These are phyloP conservation scores for Poecilobothrus nobilitatus DNA, from an alignment of 2,888 invertebrate species.

Conservation along the genomic window DNA sequence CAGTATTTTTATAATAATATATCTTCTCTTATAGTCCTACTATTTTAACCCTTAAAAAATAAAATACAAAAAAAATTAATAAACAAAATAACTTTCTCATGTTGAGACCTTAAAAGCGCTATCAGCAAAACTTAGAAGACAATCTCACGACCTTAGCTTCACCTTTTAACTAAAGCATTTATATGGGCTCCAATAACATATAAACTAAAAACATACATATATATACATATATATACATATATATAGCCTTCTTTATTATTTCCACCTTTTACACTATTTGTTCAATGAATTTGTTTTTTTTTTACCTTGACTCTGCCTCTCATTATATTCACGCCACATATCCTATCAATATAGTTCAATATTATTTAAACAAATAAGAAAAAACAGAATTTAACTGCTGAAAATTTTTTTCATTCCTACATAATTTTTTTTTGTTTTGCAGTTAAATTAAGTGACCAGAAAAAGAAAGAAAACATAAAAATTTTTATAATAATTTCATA, in stretches of 20 bases:
- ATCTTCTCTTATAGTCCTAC: no score
- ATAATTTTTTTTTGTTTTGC: not conserved
- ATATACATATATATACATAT: no score
- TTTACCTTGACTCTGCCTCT: not conserved
- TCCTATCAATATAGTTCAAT: not conserved
- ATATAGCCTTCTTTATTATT: not conserved
- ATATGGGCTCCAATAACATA: not conserved
- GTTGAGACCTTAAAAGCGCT: not conserved
- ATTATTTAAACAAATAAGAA: not conserved
- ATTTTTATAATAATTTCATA: not conserved
- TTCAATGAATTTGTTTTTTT: no score
- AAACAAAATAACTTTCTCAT: not conserved
- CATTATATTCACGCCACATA: not conserved
- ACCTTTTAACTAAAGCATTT: not conserved
- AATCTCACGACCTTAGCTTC: not conserved
- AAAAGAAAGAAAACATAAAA: not conserved
- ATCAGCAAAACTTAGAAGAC: not conserved
- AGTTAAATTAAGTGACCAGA: not conserved
- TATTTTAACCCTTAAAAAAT: no score
- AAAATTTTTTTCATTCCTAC: not conserved
- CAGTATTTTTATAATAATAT: no score
- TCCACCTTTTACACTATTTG: not conserved
- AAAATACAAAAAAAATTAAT: no score
- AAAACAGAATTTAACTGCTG: not conserved
- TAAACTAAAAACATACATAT: no score